Evolutionary conservation across 2,113 vertebrate genomes (phyloP), one percentile per base, ranked within the genome.

Genomic region (Xenus cinereus): DNA sequence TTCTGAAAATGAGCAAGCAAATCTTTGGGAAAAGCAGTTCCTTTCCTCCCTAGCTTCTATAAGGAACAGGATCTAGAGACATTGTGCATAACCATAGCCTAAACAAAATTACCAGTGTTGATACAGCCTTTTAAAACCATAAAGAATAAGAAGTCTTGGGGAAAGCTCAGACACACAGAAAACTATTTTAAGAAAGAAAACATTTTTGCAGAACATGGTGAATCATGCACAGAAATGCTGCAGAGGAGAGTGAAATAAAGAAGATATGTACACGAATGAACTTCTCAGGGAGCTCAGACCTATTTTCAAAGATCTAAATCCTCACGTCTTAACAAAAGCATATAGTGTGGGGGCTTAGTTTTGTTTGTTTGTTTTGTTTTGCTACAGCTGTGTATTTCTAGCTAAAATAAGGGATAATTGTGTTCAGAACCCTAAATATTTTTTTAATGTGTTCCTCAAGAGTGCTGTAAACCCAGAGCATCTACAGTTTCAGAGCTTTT

Each of bases 171-270:
- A 91, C 19, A 69, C 69, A 92, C 3, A 73, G 39, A 75, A 77
- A 84, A 82, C 30, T 84, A 77, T 84, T 92, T 94, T 82, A 87
- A 73, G 53, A 69, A 69, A 76, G 51, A 75, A 95, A 89, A 84
- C n/a, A 80, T 51, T 89, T 91, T 76, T 93, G 62, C 45, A 45
- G 87, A 85, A 89, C 39, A 27, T 60, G 57, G 33, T 30, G 76
- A 95, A 89, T 57, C 80, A 79, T 41, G 45, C 60, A 84, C 37
- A 74, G 72, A 71, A 64, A 5, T 84, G 15, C 14, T 74, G 67
- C 79, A 92, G 59, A 86, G 60, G 24, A 84, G 23, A 91, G 27
- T 30, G 51, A 81, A 92, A 84, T 50, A 74, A n/a, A 75, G 66
- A 51, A 76, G 43, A 24, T 68, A 43, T 28, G 41, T 68, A 67